Percentiles rank a stretch among this genome's conserved stretches.
Conservation (phyloP, 1,140 invertebrate genomes). For the Atta colombica region DNA sequence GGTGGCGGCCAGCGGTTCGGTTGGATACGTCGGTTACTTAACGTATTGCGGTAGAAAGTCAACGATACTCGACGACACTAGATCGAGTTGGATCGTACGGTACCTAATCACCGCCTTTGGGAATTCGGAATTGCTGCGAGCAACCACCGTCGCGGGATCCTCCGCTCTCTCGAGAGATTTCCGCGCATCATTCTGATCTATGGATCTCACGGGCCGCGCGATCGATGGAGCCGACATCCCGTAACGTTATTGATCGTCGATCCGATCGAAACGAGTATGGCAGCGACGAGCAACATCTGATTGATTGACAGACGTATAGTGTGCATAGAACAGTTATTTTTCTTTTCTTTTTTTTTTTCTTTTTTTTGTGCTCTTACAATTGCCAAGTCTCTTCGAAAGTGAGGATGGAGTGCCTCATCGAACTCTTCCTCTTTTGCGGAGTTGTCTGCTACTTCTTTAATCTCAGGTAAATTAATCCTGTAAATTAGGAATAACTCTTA, state of each 20-base stretch:
- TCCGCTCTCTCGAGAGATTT: not conserved
- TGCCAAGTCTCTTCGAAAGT: not conserved
- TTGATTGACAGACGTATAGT: slow-evolving; percentile 16
- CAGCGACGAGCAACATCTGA: slow-evolving; percentile 6
- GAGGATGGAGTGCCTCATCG: slow-evolving; percentile 83
- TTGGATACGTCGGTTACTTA: slow-evolving; percentile 53
- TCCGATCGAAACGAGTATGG: slow-evolving; percentile 28
- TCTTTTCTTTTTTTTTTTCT: not conserved
- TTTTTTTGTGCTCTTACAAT: not conserved
- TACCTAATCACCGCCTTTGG: not conserved
- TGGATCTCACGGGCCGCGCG: slow-evolving; percentile 40
- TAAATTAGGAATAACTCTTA: not conserved
- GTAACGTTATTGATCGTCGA: not conserved
- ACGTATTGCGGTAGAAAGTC: slow-evolving; percentile 69
- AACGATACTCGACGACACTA: slow-evolving; percentile 24
- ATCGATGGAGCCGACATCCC: not conserved
- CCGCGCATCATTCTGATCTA: not conserved
- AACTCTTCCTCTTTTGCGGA: slow-evolving; percentile 84
- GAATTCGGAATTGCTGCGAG: not conserved
- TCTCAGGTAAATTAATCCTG: slow-evolving; percentile 79
- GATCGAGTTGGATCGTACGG: not conserved
- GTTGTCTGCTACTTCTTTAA: slow-evolving; percentile 85
- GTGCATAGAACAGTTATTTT: slow-evolving; percentile 15
- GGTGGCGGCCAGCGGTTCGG: not conserved
- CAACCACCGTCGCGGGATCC: not conserved